These are phyloP conservation scores for Coenonympha arcania DNA, from an alignment of 2,888 invertebrate genomes.

Conservation along the genomic window DNA sequence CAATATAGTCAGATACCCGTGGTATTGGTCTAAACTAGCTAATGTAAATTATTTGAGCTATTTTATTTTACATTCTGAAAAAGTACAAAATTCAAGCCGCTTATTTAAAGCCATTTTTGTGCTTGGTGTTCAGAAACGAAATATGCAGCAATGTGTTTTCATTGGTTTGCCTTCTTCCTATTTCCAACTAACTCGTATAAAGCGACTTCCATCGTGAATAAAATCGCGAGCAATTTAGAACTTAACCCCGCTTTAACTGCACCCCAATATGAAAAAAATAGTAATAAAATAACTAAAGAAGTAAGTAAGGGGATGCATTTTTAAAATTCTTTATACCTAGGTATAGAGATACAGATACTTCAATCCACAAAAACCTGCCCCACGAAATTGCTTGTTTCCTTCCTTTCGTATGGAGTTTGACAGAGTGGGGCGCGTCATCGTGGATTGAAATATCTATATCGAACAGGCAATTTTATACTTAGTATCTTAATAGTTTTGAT, in stretches of 20 bases:
- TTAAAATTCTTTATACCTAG: constrained; percentile 33
- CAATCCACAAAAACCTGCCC: too few species aligned
- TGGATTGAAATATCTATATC: too few species aligned
- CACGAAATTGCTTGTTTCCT: background rate
- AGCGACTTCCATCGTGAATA: constrained; percentile 30
- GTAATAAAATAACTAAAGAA: constrained; percentile 16
- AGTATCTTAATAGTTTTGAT: too few species aligned
- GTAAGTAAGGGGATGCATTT: constrained; percentile 31
- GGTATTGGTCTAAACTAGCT: too few species aligned
- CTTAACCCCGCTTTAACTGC: constrained; percentile 22
- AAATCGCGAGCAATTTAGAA: constrained; percentile 22
- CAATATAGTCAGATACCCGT: too few species aligned
- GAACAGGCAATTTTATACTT: too few species aligned
- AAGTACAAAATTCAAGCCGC: too few species aligned
- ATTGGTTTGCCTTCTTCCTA: constrained; percentile 40
- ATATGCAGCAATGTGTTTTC: constrained; percentile 18
- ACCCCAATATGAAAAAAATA: constrained; percentile 11
- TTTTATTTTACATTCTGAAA: too few species aligned
- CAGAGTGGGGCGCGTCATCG: too few species aligned
- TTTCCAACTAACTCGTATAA: constrained; percentile 41
- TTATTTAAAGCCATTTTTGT: background rate
- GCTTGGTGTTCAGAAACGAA: background rate
- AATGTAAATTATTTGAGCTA: too few species aligned
- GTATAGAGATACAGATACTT: too few species aligned
- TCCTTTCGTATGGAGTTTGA: too few species aligned